Evolutionary conservation across 2,113 vertebrate species (phyloP).

Genomic region (Aphyosemion australe): DNA sequence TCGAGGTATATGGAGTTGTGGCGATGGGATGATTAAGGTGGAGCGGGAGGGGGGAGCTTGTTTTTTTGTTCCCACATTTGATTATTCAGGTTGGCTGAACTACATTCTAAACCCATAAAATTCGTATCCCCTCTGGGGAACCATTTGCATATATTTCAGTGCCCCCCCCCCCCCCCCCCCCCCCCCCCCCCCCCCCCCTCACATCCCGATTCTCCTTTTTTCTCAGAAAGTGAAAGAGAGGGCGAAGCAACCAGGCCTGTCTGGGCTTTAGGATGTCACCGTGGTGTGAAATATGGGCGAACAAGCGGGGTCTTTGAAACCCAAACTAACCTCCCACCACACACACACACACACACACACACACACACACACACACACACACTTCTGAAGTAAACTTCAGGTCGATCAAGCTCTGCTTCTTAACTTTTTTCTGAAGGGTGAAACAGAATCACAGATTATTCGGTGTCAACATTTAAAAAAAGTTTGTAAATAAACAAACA

Average conservation of each 20-base stretch:
- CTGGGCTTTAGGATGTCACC: constrained; percentile 83
- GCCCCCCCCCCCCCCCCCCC: constrained; percentile 62
- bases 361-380: constrained; percentile 40
- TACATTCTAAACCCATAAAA: constrained; percentile 88
- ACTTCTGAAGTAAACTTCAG: constrained; percentile 45
- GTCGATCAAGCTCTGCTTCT: constrained; percentile 28
- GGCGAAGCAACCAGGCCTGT: constrained; percentile 77
- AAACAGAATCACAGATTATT: too few species aligned
- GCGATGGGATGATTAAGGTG: constrained; percentile 21
- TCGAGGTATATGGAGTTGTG: constrained; percentile 67
- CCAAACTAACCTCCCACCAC: constrained; percentile 66
- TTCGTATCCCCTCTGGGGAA: constrained; percentile 83
- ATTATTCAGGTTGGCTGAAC: constrained; percentile 94
- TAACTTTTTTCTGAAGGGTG: background rate
- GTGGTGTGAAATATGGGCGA: constrained; percentile 83
- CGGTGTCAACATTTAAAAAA: too few species aligned
- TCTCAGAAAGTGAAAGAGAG: constrained; percentile 81
- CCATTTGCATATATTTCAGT: constrained; percentile 87
- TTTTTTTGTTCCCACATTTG: constrained; percentile 86
- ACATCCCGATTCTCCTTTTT: constrained; percentile 52
- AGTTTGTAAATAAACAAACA: too few species aligned
- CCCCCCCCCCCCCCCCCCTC: too few species aligned
- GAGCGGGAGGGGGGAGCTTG: constrained; percentile 21
- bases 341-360: constrained; percentile 44
- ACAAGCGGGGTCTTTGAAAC: constrained; percentile 80